These are phyloP conservation scores for Platerodrilus igneus DNA, from an alignment of 2,888 invertebrate genomes.

Conservation along the genomic window DNA sequence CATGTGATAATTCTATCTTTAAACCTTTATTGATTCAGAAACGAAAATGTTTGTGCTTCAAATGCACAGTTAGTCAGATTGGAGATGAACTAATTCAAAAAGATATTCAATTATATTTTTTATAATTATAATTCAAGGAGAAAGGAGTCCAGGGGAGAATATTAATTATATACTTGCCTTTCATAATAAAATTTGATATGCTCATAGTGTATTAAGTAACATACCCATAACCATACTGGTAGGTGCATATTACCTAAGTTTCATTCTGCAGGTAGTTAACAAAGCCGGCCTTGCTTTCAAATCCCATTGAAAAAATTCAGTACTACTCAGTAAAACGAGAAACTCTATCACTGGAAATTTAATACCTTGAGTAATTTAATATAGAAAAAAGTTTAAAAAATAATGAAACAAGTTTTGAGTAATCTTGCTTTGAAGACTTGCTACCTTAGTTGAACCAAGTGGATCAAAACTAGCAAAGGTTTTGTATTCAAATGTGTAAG, in stretches of 20 bases:
- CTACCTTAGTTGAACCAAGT: constrained; percentile 2
- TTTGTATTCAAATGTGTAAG: constrained; percentile 45
- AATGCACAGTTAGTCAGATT: no score
- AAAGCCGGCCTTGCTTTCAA: constrained; percentile 21
- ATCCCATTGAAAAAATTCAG: constrained; percentile 11
- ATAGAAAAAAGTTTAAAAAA: constrained; percentile 32
- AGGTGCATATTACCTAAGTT: constrained; percentile 7
- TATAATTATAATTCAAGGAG: no score
- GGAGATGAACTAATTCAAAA: no score
- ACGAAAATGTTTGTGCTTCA: no score
- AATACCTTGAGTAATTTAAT: constrained; percentile 44
- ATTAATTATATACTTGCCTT: constrained; percentile 20
- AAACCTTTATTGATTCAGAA: no score
- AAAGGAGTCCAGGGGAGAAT: constrained; percentile 25
- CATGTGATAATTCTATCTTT: no score
- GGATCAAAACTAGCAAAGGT: constrained; percentile 41
- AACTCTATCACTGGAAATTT: constrained; percentile 40
- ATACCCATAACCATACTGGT: constrained; percentile 18
- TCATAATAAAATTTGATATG: constrained; percentile 32
- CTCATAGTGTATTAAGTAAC: constrained; percentile 31
- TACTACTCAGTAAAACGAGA: constrained; percentile 19
- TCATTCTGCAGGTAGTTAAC: constrained; percentile 7
- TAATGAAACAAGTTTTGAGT: constrained; percentile 41
- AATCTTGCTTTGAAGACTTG: background rate
- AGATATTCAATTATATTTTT: no score